These are phyloP conservation scores for Anorthoa munda DNA, from an alignment of 2,888 invertebrate species.

Conservation along the genomic window DNA sequence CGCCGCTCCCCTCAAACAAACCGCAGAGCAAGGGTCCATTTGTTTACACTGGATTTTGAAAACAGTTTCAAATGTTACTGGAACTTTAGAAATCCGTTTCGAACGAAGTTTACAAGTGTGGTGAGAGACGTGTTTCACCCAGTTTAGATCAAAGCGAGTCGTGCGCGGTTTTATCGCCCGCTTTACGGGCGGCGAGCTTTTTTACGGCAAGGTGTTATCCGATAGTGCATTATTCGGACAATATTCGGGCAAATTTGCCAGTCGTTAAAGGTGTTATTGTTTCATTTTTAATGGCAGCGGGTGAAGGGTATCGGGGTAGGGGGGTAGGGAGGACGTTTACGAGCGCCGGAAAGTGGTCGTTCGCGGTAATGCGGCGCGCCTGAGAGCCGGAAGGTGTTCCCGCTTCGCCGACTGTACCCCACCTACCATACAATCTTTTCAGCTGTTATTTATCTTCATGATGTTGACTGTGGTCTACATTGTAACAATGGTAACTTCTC, in stretches of 20 bases:
- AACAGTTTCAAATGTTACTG: constrained; percentile 65
- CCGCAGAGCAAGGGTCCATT: constrained; percentile 68
- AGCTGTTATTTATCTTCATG: constrained; percentile 30
- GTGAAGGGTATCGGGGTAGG: constrained; percentile 1
- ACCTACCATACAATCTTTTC: constrained; percentile 25
- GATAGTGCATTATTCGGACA: constrained; percentile 60
- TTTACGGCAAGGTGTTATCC: constrained; percentile 55
- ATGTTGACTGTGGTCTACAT: constrained; percentile 4
- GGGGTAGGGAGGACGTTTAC: constrained; percentile 45
- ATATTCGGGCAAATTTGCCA: constrained; percentile 63
- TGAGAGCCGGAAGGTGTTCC: constrained; percentile 60
- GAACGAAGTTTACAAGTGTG: constrained; percentile 43
- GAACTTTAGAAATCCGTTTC: constrained; percentile 48
- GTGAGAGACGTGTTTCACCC: constrained; percentile 35
- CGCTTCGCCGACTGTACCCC: constrained; percentile 24
- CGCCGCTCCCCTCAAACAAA: constrained; percentile 61
- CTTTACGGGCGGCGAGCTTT: constrained; percentile 47
- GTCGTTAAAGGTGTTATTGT: constrained; percentile 66
- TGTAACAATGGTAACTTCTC: no score
- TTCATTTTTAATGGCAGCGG: constrained; percentile 57
- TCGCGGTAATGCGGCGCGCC: constrained; percentile 56
- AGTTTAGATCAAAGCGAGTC: constrained; percentile 57
- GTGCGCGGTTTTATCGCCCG: constrained; percentile 38
- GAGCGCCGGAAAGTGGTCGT: constrained; percentile 63
- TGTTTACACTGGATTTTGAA: constrained; percentile 68